These are phyloP conservation scores for Drosophila yooni DNA, from an alignment of 2,888 invertebrate genomes.

Conservation along the genomic window DNA sequence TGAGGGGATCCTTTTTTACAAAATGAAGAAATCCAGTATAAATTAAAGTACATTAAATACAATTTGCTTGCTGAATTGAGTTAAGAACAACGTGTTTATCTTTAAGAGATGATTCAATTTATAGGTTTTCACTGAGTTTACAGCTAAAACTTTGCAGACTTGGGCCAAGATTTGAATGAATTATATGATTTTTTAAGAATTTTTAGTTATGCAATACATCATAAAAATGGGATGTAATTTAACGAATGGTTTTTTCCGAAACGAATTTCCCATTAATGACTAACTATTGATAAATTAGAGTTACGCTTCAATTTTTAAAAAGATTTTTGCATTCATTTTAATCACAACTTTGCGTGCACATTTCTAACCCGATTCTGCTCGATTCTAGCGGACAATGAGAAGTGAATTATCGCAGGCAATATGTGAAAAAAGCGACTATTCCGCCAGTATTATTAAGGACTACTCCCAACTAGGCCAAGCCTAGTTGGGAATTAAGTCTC, in stretches of 20 bases:
- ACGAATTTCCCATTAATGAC: neutral
- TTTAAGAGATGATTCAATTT: neutral
- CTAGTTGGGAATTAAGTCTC: neutral
- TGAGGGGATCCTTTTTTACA: neutral
- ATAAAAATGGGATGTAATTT: neutral
- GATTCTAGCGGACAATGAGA: neutral
- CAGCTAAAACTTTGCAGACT: neutral
- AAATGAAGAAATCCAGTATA: neutral
- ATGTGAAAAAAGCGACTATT: neutral
- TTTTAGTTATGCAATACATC: neutral
- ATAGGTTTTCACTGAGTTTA: neutral
- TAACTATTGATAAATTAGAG: neutral
- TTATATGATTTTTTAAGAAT: neutral
- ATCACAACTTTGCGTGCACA: neutral
- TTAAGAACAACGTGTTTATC: neutral
- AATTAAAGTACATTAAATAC: neutral
- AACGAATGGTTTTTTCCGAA: neutral
- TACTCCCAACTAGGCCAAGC: neutral
- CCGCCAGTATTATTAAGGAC: neutral
- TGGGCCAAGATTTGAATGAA: neutral
- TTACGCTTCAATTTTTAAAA: neutral
- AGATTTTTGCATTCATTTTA: neutral
- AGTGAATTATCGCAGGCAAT: neutral
- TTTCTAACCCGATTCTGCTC: neutral
- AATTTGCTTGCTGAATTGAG: neutral